Conservation (phyloP, 2,888 invertebrate species). For the Lasioglossum vierecki region DNA sequence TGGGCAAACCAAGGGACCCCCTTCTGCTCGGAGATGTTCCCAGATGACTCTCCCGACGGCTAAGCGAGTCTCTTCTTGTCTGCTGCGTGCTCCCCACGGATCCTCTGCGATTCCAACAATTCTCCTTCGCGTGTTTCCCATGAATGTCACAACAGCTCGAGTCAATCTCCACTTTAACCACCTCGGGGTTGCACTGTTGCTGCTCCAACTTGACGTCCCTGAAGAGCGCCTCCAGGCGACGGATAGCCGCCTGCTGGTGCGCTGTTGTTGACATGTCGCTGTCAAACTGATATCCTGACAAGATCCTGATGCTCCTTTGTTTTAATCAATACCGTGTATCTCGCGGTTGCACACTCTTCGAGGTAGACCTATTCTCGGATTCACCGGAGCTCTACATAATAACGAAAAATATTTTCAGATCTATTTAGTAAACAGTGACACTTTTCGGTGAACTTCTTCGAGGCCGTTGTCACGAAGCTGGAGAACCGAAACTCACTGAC, state of each 20-base stretch:
- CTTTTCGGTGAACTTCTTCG: not conserved
- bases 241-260: slow-evolving; percentile 88
- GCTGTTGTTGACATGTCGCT: slow-evolving; percentile 75
- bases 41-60: slow-evolving; percentile 68
- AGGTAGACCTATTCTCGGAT: not conserved
- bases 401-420: not conserved
- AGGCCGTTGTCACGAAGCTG: not conserved
- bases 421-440: not conserved
- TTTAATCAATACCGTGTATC: not conserved
- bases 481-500: not conserved
- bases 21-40: slow-evolving; percentile 82
- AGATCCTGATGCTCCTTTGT: not conserved
- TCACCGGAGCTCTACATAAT: not conserved
- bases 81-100: slow-evolving; percentile 86
- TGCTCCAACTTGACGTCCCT: slow-evolving; percentile 87
- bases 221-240: slow-evolving; percentile 90
- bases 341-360: not conserved
- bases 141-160: slow-evolving; percentile 89
- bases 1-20: slow-evolving; percentile 87
- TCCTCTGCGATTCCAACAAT: slow-evolving; percentile 86
- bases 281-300: not conserved
- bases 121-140: slow-evolving; percentile 85
- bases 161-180: slow-evolving; percentile 86
- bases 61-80: slow-evolving; percentile 81
- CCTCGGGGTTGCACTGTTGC: slow-evolving; percentile 70